These are phyloP conservation scores for Heterodera carotae DNA, from an alignment of 1,140 invertebrate genomes.

Conservation along the genomic window DNA sequence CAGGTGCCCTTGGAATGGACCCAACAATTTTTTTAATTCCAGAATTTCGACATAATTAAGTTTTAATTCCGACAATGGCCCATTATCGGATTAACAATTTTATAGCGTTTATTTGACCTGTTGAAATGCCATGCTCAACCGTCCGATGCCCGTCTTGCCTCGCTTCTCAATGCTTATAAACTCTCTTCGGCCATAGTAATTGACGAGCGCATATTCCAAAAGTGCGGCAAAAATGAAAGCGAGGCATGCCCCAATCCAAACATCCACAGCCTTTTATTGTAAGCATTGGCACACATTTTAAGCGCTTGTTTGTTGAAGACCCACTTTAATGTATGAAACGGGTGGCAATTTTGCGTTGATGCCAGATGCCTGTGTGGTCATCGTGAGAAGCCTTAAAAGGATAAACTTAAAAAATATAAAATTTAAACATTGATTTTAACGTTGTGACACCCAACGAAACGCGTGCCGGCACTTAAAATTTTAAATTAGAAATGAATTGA, in stretches of 20 bases:
- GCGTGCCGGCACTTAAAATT: constrained; percentile 76
- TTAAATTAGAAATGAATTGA: not conserved
- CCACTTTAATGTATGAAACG: constrained; percentile 86
- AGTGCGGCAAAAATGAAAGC: constrained; percentile 95
- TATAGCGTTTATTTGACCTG: constrained; percentile 33
- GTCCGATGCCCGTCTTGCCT: constrained; percentile 39
- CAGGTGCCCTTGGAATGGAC: too few relatives aligned
- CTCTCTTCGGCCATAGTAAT: constrained; percentile 91
- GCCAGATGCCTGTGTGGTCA: constrained; percentile 94
- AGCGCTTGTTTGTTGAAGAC: not conserved
- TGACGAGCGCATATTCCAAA: constrained; percentile 91
- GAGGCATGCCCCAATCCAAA: constrained; percentile 90
- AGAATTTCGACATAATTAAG: too few relatives aligned
- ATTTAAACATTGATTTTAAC: constrained; percentile 26
- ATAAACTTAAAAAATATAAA: constrained; percentile 48
- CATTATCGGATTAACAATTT: constrained; percentile 24
- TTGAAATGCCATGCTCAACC: constrained; percentile 36
- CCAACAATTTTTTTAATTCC: not conserved
- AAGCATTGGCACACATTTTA: not conserved
- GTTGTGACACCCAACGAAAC: constrained; percentile 93
- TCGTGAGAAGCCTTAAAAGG: constrained; percentile 69
- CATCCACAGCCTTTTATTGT: constrained; percentile 76
- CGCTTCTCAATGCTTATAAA: constrained; percentile 55
- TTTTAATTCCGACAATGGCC: too few relatives aligned
- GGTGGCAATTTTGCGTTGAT: constrained; percentile 94